Conservation (phyloP, 2,888 invertebrate species). For the Congeria kusceri region DNA sequence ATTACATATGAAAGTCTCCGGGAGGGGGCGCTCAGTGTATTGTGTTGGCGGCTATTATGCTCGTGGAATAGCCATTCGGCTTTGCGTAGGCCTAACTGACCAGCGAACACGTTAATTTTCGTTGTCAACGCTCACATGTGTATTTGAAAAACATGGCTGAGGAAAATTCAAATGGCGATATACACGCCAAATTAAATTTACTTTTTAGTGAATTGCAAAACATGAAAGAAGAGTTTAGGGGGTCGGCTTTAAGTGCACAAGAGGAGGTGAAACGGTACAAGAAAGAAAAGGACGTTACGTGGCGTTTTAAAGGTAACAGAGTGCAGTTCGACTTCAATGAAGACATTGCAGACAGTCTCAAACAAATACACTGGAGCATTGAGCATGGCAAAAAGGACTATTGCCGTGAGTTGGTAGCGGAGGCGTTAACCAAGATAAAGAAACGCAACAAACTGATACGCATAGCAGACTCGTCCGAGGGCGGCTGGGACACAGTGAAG, state of each 20-base stretch:
- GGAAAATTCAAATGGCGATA: too few relatives aligned
- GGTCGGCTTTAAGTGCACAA: too few relatives aligned
- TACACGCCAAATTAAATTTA: too few relatives aligned
- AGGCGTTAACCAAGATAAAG: background rate
- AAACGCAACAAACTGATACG: slow-evolving; percentile 13
- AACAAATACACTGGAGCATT: background rate
- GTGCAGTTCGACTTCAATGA: background rate
- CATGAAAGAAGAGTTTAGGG: too few relatives aligned
- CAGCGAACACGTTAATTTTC: too few relatives aligned
- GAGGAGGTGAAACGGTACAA: background rate
- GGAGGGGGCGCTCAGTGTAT: background rate
- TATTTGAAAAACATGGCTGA: too few relatives aligned
- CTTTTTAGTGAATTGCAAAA: too few relatives aligned
- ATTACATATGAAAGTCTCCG: background rate
- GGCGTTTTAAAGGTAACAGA: slow-evolving; percentile 3
- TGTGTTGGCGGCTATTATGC: too few relatives aligned
- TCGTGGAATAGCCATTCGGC: too few relatives aligned
- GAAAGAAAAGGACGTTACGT: background rate
- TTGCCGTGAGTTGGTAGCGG: background rate
- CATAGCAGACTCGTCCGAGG: slow-evolving; percentile 11
- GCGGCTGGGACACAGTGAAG: slow-evolving; percentile 19
- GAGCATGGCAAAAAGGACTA: background rate
- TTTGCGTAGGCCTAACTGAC: too few relatives aligned
- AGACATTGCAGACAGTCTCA: background rate
- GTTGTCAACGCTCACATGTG: too few relatives aligned